Evolutionary conservation across 2,113 vertebrate species (phyloP), one percentile per base, ranked within the genome.

Genomic region (Melozone crissalis): DNA sequence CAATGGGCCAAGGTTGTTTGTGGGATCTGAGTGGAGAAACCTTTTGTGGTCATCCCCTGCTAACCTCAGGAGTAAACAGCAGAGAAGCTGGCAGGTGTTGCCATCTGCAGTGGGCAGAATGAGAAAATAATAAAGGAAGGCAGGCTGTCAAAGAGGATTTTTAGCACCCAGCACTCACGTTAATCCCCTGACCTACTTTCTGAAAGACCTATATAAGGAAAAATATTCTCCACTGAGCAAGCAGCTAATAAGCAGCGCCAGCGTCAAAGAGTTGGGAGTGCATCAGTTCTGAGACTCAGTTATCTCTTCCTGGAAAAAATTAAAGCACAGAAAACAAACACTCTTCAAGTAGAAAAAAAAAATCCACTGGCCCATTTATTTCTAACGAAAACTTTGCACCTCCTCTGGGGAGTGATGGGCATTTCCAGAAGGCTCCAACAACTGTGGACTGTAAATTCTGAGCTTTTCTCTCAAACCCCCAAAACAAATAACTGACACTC

Each of bases 171-270:
- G 57, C 20, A 43, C 66, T 84, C 61, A 43, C 22, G 55, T 92
- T 95, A 95, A 89, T 96, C 88, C 84, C 77, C 95, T 97, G 96
- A 97, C 96, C 96, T 97, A 96, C 66, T 96, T 97, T 97, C 90
- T 90, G 57, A 89, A 93, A 96, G 88, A 58, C 77, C 96, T 97
- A 96, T 96, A 96, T 97, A 96, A 91, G 96, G 96, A 96, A 97
- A 88, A 95, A 94, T 82, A 84, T 93, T 94, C 96, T 97, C 57
- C 85, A 94, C 93, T 93, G 75, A 90, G 93, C 92, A 95, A 94
- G 89, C 92, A 96, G 58, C 77, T 94, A 94, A 92, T 62, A 89
- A 93, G 90, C 96, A 87, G 88, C 76, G 92, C 95, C 84, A 96
- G 92, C 92, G 72, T 82, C 72, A 96, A 89, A 96, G 92, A 88